A percentile compares a stretch with the other conserved stretches of the same genome.
phyloP scores from a whole-genome alignment of 2,113 vertebrate genomes.

The Numida meleagris region DNA sequence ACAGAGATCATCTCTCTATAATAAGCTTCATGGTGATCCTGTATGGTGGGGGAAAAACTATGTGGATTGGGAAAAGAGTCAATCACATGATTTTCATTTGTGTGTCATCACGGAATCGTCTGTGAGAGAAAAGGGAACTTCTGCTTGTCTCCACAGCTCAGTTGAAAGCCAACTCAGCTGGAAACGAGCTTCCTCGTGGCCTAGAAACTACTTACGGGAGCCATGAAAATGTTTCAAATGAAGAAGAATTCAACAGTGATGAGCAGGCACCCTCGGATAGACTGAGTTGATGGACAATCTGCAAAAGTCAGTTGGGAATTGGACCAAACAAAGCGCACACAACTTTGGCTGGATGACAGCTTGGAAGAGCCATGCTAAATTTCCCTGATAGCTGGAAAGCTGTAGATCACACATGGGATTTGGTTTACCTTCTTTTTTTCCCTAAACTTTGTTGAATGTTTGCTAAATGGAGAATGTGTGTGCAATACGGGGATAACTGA shows the following conservation, averaged over 20 bases:
- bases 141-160: conserved; percentile 6
- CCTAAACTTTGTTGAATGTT: not conserved
- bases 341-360: not conserved
- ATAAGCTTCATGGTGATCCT: conserved; percentile 49
- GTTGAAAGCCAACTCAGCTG: conserved; percentile 1
- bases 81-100: conserved; percentile 41
- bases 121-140: conserved; percentile 48
- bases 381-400: not conserved
- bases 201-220: not conserved
- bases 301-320: conserved; percentile 5
- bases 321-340: not conserved
- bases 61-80: conserved; percentile 23
- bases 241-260: not conserved
- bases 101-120: conserved; percentile 12
- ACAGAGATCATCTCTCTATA: conserved; percentile 55
- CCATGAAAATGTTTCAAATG: not conserved
- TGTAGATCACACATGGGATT: not conserved
- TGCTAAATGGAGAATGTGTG: not conserved
- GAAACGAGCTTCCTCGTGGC: not conserved
- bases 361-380: not conserved
- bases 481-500: not conserved
- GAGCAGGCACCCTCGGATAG: not conserved
- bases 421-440: not conserved
- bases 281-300: not conserved
- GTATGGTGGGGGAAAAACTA: not conserved